Evolutionary conservation across 2,797 vertebrate genomes (phyloP), one percentile per base, ranked within the genome.

Genomic region (Bufotes viridis): DNA sequence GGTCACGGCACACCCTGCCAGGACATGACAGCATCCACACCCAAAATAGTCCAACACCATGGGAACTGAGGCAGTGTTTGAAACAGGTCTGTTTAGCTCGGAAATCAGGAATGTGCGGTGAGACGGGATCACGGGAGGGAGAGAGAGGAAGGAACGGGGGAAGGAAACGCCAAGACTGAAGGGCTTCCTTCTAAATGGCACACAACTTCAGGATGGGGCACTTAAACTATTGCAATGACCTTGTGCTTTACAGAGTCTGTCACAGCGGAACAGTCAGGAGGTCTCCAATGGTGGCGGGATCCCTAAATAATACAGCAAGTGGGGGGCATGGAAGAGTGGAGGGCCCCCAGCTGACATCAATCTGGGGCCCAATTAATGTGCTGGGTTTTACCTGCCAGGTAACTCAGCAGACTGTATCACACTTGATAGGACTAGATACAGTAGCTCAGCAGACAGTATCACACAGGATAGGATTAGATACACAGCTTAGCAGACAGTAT

Each of bases 11-110:
- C 88, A 84, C 88, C 88, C 88, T 72, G 80, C 81, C 88, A 89
- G 85, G 80, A 89, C 81, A 83, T 89, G 84, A 89, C 81, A 80
- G 61, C 88, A 84, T 89, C 84, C 81, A 83, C 88, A 22, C 88
- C 88, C 85, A 80, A 87, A 89, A 89, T 87, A 89, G 88, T 72
- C 78, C 51, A 11, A 83, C 80, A 18, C 85, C 65, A 26, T 24
- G 42, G 84, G 26, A 83, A 89, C 84, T 5, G 14, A 12, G 79
- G 76, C 72, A 89, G 87, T 89, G 87, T 87, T 83, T 87, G 88
- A 79, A 87, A 78, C 79, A 53, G 88, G 88, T 61, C 84, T 86
- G 88, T 82, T 82, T 86, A 61, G 88, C 80, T 79, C 20, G 55
- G 81, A 89, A 79, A 74, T 89, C 53, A 79, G 69, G 75, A 79